Conservation (phyloP, 2,113 vertebrate genomes). For the Sapajus apella region DNA sequence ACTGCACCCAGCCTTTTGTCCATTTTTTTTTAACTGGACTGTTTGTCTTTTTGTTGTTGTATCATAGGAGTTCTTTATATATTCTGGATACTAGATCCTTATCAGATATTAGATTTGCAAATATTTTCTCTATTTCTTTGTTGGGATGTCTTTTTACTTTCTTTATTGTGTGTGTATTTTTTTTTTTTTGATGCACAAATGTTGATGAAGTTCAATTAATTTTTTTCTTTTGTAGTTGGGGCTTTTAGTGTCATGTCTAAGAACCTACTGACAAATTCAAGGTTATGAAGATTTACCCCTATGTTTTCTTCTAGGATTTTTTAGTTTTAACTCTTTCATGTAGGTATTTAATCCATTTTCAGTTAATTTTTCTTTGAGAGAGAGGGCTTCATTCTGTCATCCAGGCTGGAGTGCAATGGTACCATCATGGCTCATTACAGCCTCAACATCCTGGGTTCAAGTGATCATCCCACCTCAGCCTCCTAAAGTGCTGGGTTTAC, state of each 20-base stretch:
- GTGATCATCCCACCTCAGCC: no score
- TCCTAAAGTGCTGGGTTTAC: no score
- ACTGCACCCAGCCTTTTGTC: not conserved
- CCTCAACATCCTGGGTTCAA: no score
- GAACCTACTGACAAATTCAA: not conserved
- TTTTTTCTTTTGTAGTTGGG: not conserved
- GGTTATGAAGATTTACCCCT: not conserved
- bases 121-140: not conserved
- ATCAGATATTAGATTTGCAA: not conserved
- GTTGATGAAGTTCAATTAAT: not conserved
- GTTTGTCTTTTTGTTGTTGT: not conserved
- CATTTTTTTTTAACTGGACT: not conserved
- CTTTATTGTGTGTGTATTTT: not conserved
- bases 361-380: not conserved
- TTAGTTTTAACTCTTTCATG: not conserved
- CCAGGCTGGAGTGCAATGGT: no score
- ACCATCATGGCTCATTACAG: no score
- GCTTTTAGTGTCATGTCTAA: not conserved
- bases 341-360: not conserved
- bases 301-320: not conserved
- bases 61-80: not conserved
- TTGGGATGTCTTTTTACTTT: conserved; percentile 2
- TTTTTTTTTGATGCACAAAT: not conserved
- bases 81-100: not conserved
- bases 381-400: no score